Conservation (phyloP, 2,888 invertebrate species). For the Hydriomena furcata region DNA sequence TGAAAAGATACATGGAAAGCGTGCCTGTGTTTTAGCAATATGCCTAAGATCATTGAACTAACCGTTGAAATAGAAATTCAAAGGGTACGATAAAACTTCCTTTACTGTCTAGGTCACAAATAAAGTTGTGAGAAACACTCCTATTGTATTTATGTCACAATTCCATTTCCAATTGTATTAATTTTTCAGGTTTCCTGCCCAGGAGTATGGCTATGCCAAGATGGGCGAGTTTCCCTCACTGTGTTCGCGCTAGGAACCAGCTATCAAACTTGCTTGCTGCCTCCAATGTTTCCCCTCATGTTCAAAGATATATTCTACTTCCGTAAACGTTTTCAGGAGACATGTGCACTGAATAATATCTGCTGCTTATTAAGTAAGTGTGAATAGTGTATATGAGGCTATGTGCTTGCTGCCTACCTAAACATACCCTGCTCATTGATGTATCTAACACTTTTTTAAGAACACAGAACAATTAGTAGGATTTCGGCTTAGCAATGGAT, state of each 20-base stretch:
- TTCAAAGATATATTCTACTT: constrained; percentile 89
- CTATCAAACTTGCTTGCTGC: constrained; percentile 85
- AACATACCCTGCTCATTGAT: no score
- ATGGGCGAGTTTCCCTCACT: constrained; percentile 89
- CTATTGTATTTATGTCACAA: no score
- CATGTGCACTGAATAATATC: constrained; percentile 71
- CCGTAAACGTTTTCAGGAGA: constrained; percentile 66
- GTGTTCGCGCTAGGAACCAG: constrained; percentile 87
- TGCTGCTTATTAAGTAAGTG: constrained; percentile 72
- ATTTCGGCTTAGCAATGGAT: no score
- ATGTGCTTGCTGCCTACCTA: no score
- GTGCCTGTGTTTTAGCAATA: constrained; percentile 40
- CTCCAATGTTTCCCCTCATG: constrained; percentile 88
- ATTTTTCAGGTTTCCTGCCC: constrained; percentile 88
- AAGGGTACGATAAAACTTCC: constrained; percentile 67
- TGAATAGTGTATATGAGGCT: no score
- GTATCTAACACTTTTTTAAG: no score
- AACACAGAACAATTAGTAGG: no score
- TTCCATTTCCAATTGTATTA: no score
- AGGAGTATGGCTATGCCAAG: constrained; percentile 93
- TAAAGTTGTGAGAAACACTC: no score
- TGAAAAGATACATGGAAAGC: constrained; percentile 6
- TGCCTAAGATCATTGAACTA: constrained; percentile 83
- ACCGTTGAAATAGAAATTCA: constrained; percentile 83
- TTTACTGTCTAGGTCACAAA: no score